These are phyloP conservation scores for Tenualosa ilisha DNA, from an alignment of 2,797 vertebrate species.

Conservation along the genomic window DNA sequence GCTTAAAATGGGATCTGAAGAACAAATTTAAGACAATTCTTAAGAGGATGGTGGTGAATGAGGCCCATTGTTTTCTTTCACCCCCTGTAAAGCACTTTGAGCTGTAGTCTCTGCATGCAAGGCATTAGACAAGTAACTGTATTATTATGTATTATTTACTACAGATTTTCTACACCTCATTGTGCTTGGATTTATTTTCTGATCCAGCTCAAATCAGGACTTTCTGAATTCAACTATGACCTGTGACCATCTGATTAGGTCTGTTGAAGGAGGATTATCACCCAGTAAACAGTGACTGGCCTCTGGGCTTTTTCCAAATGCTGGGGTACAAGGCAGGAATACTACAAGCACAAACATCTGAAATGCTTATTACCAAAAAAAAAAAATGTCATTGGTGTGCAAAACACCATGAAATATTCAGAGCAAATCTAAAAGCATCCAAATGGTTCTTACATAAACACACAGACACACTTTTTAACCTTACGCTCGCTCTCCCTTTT, in stretches of 20 bases:
- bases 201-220: not conserved
- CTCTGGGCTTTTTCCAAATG: not conserved
- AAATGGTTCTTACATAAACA: not conserved
- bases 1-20: too few species aligned
- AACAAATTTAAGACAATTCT: too few species aligned
- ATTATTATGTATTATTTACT: too few species aligned
- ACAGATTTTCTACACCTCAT: too few species aligned
- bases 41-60: too few species aligned
- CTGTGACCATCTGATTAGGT: not conserved
- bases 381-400: not conserved
- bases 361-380: not conserved
- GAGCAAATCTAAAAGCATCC: not conserved
- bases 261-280: not conserved
- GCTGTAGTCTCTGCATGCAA: too few species aligned
- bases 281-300: not conserved
- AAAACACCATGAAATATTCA: not conserved
- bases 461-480: not conserved
- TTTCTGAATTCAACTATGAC: not conserved
- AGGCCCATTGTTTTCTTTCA: too few species aligned
- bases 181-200: not conserved
- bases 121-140: too few species aligned
- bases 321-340: not conserved
- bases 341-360: not conserved
- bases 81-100: too few species aligned
- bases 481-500: not conserved